Evolutionary conservation across 2,888 invertebrate genomes (phyloP), one percentile per base, ranked within the genome.

Genomic region (Drosophila helvetica): DNA sequence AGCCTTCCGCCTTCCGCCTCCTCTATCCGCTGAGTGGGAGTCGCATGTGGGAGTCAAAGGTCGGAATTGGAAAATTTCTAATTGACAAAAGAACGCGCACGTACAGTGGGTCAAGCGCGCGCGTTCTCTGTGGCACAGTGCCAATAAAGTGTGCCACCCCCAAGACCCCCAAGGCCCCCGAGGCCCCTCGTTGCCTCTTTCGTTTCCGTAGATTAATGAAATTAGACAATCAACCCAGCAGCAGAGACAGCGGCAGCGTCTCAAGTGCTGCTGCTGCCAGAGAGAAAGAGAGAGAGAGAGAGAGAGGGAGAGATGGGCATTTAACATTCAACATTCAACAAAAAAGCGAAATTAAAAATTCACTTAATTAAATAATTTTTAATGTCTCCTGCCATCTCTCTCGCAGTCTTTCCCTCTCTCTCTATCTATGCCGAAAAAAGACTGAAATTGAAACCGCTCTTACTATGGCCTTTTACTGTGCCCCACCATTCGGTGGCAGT

Each of bases 301-400:
- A 5, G 30, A 33, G 33, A 33, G 12, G 10, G 33, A 63, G 38
- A 30, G 30, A 30, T 10, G 9, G 30, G 30, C 30, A 30, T 30
- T 12, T 3, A 30, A 10, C 10, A 30, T 30, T 10, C 38, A 53
- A 46, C 10, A 1, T 2, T 2, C 19, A 19, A 22, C 22, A 22
- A 50, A 57, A 56, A 60, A 71, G 64, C 64, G 51, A 79, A 87
- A 85, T 87, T 87, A 85, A 83, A 84, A 84, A 38, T 38, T 86
- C 88, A 84, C 88, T 84, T 82, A 84, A 84, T 84, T 88, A 84
- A 88, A 84, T 84, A 86, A 88, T 84, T 88, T 86, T 86, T 86
- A 86, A 82, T 83, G 86, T 82, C 77, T 55, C 61, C 58, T 22
- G 52, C 60, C 62, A 65, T 77, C 64, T 78, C 72, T 71, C 66